Percentiles rank a stretch among this genome's conserved stretches.
phyloP scores from a whole-genome alignment of 2,113 vertebrate species.

The Piaya cayana region DNA sequence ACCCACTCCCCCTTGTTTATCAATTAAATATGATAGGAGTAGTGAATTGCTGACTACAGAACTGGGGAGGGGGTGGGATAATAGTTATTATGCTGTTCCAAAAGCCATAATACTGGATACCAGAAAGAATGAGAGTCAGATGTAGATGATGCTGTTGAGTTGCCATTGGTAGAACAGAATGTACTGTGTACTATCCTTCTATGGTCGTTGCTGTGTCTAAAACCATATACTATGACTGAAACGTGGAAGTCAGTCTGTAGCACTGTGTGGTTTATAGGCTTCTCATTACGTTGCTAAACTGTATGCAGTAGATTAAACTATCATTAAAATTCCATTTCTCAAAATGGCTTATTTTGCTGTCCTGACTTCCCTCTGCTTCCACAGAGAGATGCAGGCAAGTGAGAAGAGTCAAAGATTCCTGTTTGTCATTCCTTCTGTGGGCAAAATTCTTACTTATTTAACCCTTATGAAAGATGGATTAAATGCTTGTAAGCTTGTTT shows the following conservation, averaged over 20 bases:
- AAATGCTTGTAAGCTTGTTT: not conserved
- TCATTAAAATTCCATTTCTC: slow-evolving; percentile 18
- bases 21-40: slow-evolving; percentile 2
- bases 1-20: slow-evolving; percentile 2
- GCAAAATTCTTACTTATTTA: not conserved
- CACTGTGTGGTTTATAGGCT: slow-evolving; percentile 10
- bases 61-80: not conserved
- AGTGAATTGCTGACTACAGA: not conserved
- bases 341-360: not conserved
- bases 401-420: not conserved
- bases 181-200: not conserved
- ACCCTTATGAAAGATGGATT: not conserved
- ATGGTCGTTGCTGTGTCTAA: not conserved
- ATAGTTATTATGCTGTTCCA: not conserved
- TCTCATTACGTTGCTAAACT: not conserved
- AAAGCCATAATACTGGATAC: slow-evolving; percentile 6
- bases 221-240: slow-evolving; percentile 6
- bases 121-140: slow-evolving; percentile 52
- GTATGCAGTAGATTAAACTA: slow-evolving; percentile 22
- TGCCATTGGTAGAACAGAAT: slow-evolving; percentile 45
- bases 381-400: not conserved
- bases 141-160: slow-evolving; percentile 25
- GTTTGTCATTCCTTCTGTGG: not conserved
- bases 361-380: not conserved
- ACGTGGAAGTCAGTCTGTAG: slow-evolving; percentile 23